phyloP scores from a whole-genome alignment of 2,888 invertebrate genomes.

The Tenthredo mesomela region DNA sequence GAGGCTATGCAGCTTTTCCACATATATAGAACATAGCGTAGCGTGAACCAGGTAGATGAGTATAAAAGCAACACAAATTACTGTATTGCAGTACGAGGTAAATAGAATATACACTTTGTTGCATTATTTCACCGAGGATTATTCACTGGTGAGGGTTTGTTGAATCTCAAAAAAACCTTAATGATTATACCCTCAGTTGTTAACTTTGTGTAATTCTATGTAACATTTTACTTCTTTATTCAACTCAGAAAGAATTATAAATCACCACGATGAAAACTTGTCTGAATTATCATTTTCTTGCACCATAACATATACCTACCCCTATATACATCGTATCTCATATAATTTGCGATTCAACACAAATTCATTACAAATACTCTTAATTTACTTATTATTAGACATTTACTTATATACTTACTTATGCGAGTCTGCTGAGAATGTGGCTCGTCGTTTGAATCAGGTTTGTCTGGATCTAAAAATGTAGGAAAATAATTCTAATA shows the following conservation, averaged over 20 bases:
- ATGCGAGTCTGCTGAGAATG: constrained; percentile 76
- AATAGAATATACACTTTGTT: not conserved
- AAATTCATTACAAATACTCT: not conserved
- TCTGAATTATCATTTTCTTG: not conserved
- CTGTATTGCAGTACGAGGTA: not conserved
- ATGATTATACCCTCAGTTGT: not conserved
- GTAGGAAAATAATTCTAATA: not conserved
- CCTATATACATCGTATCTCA: too few species aligned
- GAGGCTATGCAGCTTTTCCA: constrained; percentile 3
- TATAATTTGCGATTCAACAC: not conserved
- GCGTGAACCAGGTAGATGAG: not conserved
- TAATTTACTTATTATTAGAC: constrained; percentile 20
- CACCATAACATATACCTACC: not conserved
- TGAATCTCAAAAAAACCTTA: not conserved
- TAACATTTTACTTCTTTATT: not conserved
- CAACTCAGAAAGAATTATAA: not conserved
- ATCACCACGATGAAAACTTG: not conserved
- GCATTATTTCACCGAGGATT: not conserved
- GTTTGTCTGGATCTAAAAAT: constrained; percentile 71
- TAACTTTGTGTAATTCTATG: not conserved
- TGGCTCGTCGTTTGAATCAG: constrained; percentile 73
- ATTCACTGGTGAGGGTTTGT: not conserved
- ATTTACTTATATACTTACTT: constrained; percentile 69
- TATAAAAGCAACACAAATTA: not conserved
- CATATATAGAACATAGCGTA: not conserved